phyloP scores from a whole-genome alignment of 37 sponge, comb jelly and placozoan genomes.

The Crambe crambe region DNA sequence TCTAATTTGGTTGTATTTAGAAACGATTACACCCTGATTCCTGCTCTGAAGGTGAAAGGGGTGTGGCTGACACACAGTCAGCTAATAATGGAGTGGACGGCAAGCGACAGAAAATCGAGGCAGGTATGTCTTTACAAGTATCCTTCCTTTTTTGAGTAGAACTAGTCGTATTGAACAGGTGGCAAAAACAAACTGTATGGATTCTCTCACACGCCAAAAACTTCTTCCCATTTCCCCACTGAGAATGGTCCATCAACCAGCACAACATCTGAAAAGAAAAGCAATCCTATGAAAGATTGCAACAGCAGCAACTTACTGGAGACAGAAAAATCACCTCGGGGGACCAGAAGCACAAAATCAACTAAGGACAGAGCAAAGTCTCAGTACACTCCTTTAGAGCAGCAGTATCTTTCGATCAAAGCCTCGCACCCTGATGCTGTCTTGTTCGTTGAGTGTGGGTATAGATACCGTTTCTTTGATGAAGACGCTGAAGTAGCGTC shows the following conservation, averaged over 20 bases:
- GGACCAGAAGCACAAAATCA: too few relatives aligned
- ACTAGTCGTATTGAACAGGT: too few relatives aligned
- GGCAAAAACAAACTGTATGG: too few relatives aligned
- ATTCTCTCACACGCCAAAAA: too few relatives aligned
- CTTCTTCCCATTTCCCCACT: too few relatives aligned
- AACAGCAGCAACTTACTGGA: background rate
- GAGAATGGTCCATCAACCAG: too few relatives aligned
- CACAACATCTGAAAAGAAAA: too few relatives aligned
- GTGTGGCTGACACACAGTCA: background rate
- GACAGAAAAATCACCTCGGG: too few relatives aligned
- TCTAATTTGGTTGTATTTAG: background rate
- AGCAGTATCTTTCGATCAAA: conserved; percentile 56
- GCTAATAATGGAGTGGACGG: background rate
- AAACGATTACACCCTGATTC: too few relatives aligned
- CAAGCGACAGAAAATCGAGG: background rate
- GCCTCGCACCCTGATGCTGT: conserved; percentile 44
- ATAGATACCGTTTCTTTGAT: conserved; percentile 60
- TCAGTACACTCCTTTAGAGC: conserved; percentile 52
- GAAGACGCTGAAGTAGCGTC: conserved; percentile 59
- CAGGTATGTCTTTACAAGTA: background rate
- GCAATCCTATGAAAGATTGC: background rate
- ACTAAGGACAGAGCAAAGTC: background rate
- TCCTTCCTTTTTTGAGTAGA: too few relatives aligned
- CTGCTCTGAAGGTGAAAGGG: background rate
- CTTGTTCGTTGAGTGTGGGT: conserved; percentile 61